These are phyloP conservation scores for Agonopterix heracliana DNA, from an alignment of 2,888 invertebrate genomes.

Conservation along the genomic window DNA sequence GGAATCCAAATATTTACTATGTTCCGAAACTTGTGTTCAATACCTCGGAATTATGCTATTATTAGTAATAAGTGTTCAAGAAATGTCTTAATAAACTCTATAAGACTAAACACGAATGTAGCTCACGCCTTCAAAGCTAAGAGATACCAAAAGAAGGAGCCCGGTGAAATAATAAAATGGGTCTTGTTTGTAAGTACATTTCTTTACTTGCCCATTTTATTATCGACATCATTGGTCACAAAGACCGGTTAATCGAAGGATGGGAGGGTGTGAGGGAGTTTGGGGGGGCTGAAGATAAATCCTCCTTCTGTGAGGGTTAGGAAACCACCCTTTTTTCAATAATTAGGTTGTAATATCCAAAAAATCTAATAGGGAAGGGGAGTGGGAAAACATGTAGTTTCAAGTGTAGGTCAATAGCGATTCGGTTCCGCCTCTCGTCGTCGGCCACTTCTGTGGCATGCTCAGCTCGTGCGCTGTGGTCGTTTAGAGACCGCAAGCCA, in stretches of 20 bases:
- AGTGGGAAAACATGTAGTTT: not conserved
- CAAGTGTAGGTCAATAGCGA: not conserved
- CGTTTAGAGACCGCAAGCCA: not conserved
- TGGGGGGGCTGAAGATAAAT: too few relatives aligned
- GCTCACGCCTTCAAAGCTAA: conserved; percentile 35
- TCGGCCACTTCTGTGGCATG: not conserved
- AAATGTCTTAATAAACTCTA: conserved; percentile 24
- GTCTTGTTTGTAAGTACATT: conserved; percentile 23
- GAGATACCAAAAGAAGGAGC: conserved; percentile 41
- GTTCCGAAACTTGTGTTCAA: conserved; percentile 24
- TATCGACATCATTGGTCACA: too few relatives aligned
- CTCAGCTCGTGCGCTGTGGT: not conserved
- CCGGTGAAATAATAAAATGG: conserved; percentile 59
- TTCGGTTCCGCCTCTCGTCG: not conserved
- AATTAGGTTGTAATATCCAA: conserved; percentile 11
- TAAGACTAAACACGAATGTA: conserved; percentile 35
- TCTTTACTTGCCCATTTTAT: too few relatives aligned
- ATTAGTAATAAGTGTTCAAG: conserved; percentile 20
- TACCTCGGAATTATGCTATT: conserved; percentile 19
- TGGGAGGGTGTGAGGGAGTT: too few relatives aligned
- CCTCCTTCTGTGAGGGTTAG: too few relatives aligned
- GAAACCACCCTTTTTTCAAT: too few relatives aligned
- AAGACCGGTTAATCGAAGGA: too few relatives aligned
- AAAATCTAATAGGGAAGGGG: not conserved
- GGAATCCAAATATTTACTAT: conserved; percentile 21